phyloP scores from a whole-genome alignment of 2,113 vertebrate genomes.

The Emydocephalus ijimae region DNA sequence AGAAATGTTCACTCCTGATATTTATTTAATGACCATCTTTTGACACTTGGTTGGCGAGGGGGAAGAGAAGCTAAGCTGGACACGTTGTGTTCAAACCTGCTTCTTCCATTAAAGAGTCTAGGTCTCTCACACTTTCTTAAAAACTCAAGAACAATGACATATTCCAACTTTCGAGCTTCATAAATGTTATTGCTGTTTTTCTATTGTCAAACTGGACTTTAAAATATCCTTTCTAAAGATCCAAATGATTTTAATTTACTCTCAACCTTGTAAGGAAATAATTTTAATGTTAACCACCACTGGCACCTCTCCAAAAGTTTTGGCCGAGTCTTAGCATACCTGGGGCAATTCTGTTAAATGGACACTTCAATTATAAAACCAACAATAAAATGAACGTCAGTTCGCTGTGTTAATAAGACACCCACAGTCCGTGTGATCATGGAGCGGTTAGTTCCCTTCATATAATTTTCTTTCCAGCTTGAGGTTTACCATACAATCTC shows the following conservation, averaged over 20 bases:
- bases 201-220: background rate
- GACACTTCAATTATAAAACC: background rate
- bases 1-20: background rate
- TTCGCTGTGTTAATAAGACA: background rate
- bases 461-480: background rate
- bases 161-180: background rate
- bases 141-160: background rate
- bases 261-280: background rate
- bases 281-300: background rate
- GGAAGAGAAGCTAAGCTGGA: background rate
- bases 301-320: background rate
- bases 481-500: background rate
- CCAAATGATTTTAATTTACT: background rate
- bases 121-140: background rate
- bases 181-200: background rate
- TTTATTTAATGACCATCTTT: background rate
- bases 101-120: background rate
- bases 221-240: background rate
- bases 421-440: background rate
- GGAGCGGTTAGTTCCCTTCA: background rate
- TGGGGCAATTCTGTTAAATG: background rate
- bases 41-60: background rate
- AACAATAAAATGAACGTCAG: background rate
- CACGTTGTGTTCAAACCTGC: background rate
- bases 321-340: background rate